Evolutionary conservation across 1,140 invertebrate species (phyloP), one percentile per base, ranked within the genome.

Genomic region (Drusus annulatus): DNA sequence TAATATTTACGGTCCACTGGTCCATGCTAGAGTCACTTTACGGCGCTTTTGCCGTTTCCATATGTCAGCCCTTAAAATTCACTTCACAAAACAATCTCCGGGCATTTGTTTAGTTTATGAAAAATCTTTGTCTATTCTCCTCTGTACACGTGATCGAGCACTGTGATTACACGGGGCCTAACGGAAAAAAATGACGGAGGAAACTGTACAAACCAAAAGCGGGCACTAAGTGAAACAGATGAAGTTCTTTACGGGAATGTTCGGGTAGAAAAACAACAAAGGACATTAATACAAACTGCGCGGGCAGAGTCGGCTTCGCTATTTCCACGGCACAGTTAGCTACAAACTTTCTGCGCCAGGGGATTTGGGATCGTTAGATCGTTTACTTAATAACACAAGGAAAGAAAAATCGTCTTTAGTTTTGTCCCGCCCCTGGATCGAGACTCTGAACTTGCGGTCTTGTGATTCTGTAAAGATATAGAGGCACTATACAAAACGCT

Each of bases 161-260:
- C 73, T n/a, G 25, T 31, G 73, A 76, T 58, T 60, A 58, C 54
- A 76, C 73, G 52, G 15, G 31, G n/a, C 73, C 31, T 28, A 60
- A 10, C 45, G 36, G 52, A 16, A 58, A 76, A 74, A 76, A 68
- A 56, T 45, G 36, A 21, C n/a, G 17, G 45, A 28, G 23, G 69
- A 60, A 68, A 50, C n/a, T 51, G 54, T 21, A 25, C n/a, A 79
- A 75, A 77, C 69, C 73, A 79, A 68, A 80, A 19, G 19, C 65
- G 68, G 52, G 13, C 73, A 71, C 77, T 80, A 82, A 79, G 73
- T 80, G 81, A 80, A 82, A 79, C 65, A 78, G 74, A 82, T 82
- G 74, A 60, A 82, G 75, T 82, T 82, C 69, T 74, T 63, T 52
- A 52, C 31, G 50, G 56, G 36, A 45, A 63, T 51, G 71, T 73